These are phyloP conservation scores for Agrilus cyanescens DNA, from an alignment of 2,888 invertebrate genomes.

Conservation along the genomic window DNA sequence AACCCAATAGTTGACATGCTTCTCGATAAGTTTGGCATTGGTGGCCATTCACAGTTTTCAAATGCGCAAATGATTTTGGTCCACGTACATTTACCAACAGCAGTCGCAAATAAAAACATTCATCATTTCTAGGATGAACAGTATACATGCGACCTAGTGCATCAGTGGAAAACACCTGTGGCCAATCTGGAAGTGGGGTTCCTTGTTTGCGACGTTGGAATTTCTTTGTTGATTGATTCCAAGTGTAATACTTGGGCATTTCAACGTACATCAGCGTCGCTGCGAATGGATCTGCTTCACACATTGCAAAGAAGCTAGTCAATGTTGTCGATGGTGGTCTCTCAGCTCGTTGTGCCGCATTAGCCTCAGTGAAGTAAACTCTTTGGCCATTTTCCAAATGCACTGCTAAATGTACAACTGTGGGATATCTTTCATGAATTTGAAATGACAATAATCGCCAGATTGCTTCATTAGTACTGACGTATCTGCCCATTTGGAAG, in stretches of 20 bases:
- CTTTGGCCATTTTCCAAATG: slow-evolving; percentile 15
- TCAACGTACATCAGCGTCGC: slow-evolving; percentile 9
- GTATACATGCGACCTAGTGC: slow-evolving; percentile 17
- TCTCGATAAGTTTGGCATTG: slow-evolving; percentile 7
- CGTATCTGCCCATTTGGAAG: slow-evolving; percentile 20
- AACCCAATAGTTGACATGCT: slow-evolving; percentile 14
- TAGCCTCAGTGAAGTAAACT: slow-evolving; percentile 16
- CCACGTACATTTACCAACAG: slow-evolving; percentile 8
- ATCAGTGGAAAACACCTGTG: slow-evolving; percentile 5
- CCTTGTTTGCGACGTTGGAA: slow-evolving; percentile 10
- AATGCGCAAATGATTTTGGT: slow-evolving; percentile 7
- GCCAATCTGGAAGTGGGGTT: slow-evolving; percentile 5
- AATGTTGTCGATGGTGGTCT: slow-evolving; percentile 12
- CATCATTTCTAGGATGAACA: slow-evolving; percentile 18
- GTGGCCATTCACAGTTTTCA: slow-evolving; percentile 11
- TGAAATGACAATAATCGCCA: slow-evolving; percentile 17
- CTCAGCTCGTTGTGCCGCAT: slow-evolving; percentile 9
- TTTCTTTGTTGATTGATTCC: slow-evolving; percentile 9
- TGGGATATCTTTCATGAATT: slow-evolving; percentile 5
- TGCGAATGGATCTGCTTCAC: slow-evolving; percentile 12
- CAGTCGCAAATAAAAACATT: slow-evolving; percentile 6
- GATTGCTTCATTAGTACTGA: slow-evolving; percentile 20
- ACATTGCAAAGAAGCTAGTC: slow-evolving; percentile 10
- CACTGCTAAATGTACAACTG: slow-evolving; percentile 4
- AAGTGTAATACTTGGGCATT: slow-evolving; percentile 10